These are phyloP conservation scores for Buceros bicornis DNA, from an alignment of 2,797 vertebrate species.

Conservation along the genomic window DNA sequence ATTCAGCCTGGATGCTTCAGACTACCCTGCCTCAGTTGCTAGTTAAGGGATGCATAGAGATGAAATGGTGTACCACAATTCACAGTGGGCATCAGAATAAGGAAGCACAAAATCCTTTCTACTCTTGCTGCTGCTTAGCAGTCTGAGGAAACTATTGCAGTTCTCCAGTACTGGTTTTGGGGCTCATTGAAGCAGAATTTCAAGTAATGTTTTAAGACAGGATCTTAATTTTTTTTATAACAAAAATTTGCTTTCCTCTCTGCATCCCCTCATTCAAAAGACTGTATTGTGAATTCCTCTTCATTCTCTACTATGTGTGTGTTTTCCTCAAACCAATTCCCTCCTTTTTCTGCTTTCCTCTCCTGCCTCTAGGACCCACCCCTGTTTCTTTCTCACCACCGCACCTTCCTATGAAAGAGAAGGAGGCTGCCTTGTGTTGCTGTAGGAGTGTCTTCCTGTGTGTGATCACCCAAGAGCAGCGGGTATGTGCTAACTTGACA, in stretches of 20 bases:
- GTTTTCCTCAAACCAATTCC: not conserved
- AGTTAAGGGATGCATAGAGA: not conserved
- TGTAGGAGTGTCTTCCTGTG: not conserved
- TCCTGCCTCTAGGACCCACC: not conserved
- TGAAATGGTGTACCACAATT: not conserved
- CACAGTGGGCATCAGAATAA: not conserved
- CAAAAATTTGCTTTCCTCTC: not conserved
- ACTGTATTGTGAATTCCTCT: not conserved
- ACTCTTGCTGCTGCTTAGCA: not conserved
- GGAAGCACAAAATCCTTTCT: not conserved
- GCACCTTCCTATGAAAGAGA: not conserved
- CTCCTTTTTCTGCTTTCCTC: not conserved
- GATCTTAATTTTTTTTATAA: not conserved
- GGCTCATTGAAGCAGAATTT: not conserved
- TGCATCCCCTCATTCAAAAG: not conserved
- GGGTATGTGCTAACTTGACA: rapidly evolving
- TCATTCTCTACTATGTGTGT: not conserved
- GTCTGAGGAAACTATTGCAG: not conserved
- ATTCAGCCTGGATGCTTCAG: not conserved
- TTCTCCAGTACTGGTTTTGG: not conserved
- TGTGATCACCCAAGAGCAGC: not conserved
- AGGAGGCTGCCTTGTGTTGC: not conserved
- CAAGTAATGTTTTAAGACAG: not conserved
- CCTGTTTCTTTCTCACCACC: not conserved
- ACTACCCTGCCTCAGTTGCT: not conserved